These are phyloP conservation scores for Ochotona princeps DNA, from an alignment of 2,113 vertebrate genomes.

Conservation along the genomic window DNA sequence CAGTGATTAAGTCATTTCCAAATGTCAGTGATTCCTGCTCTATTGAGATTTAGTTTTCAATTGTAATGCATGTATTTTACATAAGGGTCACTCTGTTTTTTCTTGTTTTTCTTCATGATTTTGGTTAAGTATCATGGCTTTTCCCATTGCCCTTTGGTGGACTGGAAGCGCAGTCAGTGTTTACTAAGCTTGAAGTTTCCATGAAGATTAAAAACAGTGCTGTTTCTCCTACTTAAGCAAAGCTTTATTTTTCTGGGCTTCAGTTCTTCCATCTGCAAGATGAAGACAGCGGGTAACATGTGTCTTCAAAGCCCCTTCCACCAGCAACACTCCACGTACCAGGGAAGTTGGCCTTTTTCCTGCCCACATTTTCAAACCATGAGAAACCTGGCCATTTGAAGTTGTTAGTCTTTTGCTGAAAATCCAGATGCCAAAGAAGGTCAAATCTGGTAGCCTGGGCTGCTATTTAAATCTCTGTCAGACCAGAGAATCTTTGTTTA, in stretches of 20 bases:
- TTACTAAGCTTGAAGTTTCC: conserved; percentile 31
- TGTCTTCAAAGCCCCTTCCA: neutral
- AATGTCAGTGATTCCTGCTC: neutral
- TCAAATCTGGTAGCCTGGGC: conserved; percentile 35
- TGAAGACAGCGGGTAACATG: neutral
- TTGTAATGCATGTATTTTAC: neutral
- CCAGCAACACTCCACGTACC: neutral
- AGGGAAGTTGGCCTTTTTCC: conserved; percentile 8
- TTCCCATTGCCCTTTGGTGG: neutral
- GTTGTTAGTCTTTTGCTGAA: conserved; percentile 41
- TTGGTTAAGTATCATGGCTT: neutral
- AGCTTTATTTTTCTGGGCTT: neutral
- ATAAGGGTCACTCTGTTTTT: neutral
- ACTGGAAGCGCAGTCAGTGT: conserved; percentile 29
- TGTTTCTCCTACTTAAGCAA: neutral
- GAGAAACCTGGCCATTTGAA: neutral
- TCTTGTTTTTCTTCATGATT: neutral
- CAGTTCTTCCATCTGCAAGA: neutral
- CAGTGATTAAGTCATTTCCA: conserved; percentile 10
- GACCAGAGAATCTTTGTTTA: conserved; percentile 69
- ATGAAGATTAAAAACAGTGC: neutral
- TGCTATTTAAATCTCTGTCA: conserved; percentile 69
- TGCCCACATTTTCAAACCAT: conserved; percentile 36
- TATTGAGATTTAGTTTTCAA: conserved; percentile 49
- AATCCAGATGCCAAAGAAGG: conserved; percentile 5